phyloP scores from a whole-genome alignment of 1,140 invertebrate species.

The Asobara japonica region DNA sequence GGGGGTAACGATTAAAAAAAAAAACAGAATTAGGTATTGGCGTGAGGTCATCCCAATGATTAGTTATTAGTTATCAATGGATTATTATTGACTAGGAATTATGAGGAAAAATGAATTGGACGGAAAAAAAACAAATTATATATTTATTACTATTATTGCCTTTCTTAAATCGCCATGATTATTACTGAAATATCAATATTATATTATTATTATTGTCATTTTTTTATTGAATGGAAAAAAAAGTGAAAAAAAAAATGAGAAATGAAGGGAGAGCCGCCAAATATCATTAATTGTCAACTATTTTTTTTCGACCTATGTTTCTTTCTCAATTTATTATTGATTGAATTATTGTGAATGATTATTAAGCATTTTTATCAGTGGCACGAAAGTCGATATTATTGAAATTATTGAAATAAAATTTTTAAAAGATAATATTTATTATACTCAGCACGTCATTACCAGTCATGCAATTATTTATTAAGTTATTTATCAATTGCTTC shows the following conservation, averaged over 20 bases:
- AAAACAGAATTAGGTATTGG: constrained; percentile 36
- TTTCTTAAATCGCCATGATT: constrained; percentile 7
- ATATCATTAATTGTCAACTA: constrained; percentile 21
- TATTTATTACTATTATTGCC: constrained; percentile 37
- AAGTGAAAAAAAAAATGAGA: neutral
- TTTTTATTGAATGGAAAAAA: neutral
- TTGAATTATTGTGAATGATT: constrained; percentile 15
- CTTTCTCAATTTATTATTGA: constrained; percentile 22
- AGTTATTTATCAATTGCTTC: constrained; percentile 14
- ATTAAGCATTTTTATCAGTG: constrained; percentile 3
- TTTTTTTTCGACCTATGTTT: too few relatives aligned
- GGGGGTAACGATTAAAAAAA: constrained; percentile 15
- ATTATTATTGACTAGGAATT: constrained; percentile 24
- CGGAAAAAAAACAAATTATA: constrained; percentile 18
- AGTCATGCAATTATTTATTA: constrained; percentile 24
- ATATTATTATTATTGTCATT: constrained; percentile 32
- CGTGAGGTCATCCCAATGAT: constrained; percentile 28
- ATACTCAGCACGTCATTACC: constrained; percentile 27
- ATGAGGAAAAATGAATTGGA: constrained; percentile 18
- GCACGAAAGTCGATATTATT: constrained; percentile 34
- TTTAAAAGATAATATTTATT: constrained; percentile 18
- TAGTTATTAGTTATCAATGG: constrained; percentile 30
- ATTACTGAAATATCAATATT: neutral
- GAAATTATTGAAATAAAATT: constrained; percentile 27
- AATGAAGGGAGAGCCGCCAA: neutral